Percentiles rank a stretch among this genome's conserved stretches.
Evolutionary conservation across 1,140 invertebrate species (phyloP).

Genomic region (Acromyrmex heyeri): DNA sequence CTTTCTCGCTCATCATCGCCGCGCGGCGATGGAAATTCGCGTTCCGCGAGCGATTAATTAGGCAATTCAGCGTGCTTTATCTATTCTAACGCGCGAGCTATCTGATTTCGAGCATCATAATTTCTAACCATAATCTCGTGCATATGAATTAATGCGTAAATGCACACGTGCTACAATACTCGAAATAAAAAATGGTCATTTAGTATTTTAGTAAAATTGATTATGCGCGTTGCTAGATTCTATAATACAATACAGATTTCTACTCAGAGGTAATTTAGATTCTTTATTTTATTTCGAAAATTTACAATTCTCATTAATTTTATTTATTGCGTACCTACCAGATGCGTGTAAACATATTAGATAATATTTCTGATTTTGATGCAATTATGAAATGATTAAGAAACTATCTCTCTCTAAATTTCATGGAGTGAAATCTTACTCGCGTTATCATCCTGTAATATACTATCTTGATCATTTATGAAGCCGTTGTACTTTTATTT

Average conservation of each 20-base stretch:
- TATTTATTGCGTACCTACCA: background rate
- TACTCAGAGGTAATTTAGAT: background rate
- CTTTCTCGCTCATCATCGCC: background rate
- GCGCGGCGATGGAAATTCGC: slow-evolving; percentile 19
- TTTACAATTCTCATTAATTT: background rate
- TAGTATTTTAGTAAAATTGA: background rate
- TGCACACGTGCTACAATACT: background rate
- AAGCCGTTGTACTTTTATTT: slow-evolving; percentile 47
- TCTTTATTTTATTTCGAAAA: background rate
- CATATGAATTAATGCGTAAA: background rate
- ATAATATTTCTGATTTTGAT: background rate
- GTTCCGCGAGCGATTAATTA: slow-evolving; percentile 6
- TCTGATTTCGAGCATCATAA: slow-evolving; percentile 36
- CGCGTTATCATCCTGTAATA: slow-evolving; percentile 62
- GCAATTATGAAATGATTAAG: background rate
- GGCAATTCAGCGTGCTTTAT: slow-evolving; percentile 50
- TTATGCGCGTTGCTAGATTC: background rate
- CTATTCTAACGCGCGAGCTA: slow-evolving; percentile 27
- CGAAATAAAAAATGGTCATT: background rate
- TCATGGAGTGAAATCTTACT: no score
- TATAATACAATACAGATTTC: background rate
- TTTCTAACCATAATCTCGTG: slow-evolving; percentile 27
- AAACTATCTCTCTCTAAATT: background rate
- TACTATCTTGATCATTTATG: slow-evolving; percentile 64
- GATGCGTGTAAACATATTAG: background rate